Evolutionary conservation across 2,113 vertebrate species (phyloP).

Genomic region (Forbesichthys papilliferus): DNA sequence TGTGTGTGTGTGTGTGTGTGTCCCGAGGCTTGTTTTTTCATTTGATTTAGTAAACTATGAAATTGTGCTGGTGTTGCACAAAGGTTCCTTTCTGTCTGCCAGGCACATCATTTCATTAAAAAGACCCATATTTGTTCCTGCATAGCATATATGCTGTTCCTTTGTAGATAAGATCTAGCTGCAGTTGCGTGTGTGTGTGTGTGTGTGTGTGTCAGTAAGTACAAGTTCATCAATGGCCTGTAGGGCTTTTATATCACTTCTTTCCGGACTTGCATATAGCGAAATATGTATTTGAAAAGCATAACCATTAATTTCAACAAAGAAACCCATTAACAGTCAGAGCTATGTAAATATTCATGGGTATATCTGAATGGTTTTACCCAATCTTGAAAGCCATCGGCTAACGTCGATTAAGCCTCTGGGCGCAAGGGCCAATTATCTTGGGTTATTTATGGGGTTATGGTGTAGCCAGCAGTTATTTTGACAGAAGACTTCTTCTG

Average conservation of each 20-base stretch:
- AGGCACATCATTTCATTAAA: not conserved
- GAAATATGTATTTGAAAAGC: not conserved
- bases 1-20: not conserved
- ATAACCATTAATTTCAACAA: not conserved
- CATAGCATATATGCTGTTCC: not conserved
- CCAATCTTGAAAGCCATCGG: too few species aligned
- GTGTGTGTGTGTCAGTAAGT: not conserved
- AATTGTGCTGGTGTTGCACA: not conserved
- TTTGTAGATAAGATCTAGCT: not conserved
- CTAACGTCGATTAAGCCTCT: too few species aligned
- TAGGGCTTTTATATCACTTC: not conserved
- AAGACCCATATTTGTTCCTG: not conserved
- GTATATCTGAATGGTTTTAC: too few species aligned
- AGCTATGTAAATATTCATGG: too few species aligned
- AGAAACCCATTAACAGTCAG: too few species aligned
- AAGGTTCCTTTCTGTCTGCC: not conserved
- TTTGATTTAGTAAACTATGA: not conserved
- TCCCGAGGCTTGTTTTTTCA: not conserved
- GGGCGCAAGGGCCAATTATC: too few species aligned
- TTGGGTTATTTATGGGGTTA: too few species aligned
- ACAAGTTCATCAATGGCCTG: not conserved
- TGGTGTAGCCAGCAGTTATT: too few species aligned
- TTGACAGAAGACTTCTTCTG: too few species aligned
- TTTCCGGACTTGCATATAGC: not conserved
- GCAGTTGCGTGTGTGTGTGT: conserved; percentile 1